Percentiles rank a stretch among this genome's conserved stretches.
phyloP scores from a whole-genome alignment of 1,140 invertebrate species.

The Hyphantria cunea region DNA sequence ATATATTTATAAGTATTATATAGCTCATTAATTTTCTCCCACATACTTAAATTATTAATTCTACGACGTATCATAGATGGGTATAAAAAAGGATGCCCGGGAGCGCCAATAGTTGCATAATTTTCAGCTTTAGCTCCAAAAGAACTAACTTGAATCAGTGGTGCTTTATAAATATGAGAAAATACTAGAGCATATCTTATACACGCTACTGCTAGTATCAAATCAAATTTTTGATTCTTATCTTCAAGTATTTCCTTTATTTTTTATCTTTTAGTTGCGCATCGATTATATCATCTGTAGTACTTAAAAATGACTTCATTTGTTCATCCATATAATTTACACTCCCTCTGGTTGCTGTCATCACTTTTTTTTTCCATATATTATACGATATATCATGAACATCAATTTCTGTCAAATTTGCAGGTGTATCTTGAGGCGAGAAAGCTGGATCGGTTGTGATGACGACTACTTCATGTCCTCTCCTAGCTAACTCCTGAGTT shows the following conservation, averaged over 20 bases:
- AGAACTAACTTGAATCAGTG: slow-evolving; percentile 59
- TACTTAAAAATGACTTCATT: slow-evolving; percentile 28
- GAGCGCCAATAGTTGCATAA: slow-evolving; percentile 50
- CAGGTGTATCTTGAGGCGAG: slow-evolving; percentile 38
- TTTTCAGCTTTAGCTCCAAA: slow-evolving; percentile 31
- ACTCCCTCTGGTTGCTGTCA: slow-evolving; percentile 10
- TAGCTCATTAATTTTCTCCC: slow-evolving; percentile 22
- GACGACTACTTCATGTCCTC: slow-evolving; percentile 77
- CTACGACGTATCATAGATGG: slow-evolving; percentile 52
- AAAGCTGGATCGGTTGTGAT: slow-evolving; percentile 63
- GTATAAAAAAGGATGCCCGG: slow-evolving; percentile 62
- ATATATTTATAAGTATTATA: slow-evolving; percentile 8
- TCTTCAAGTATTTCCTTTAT: slow-evolving; percentile 50
- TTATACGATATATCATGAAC: slow-evolving; percentile 49
- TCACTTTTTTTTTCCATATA: slow-evolving; percentile 36
- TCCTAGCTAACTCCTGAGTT: slow-evolving; percentile 65
- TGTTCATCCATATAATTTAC: slow-evolving; percentile 22
- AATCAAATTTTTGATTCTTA: slow-evolving; percentile 45
- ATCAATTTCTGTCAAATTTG: slow-evolving; percentile 67
- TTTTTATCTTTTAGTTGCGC: slow-evolving; percentile 46
- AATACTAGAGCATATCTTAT: slow-evolving; percentile 42
- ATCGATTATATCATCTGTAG: slow-evolving; percentile 37
- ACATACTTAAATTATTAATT: slow-evolving; percentile 20
- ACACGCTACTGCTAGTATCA: slow-evolving; percentile 46
- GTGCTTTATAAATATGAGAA: slow-evolving; percentile 58